Evolutionary conservation across 2,888 invertebrate species (phyloP).

Genomic region (Xanthorhoe designata): DNA sequence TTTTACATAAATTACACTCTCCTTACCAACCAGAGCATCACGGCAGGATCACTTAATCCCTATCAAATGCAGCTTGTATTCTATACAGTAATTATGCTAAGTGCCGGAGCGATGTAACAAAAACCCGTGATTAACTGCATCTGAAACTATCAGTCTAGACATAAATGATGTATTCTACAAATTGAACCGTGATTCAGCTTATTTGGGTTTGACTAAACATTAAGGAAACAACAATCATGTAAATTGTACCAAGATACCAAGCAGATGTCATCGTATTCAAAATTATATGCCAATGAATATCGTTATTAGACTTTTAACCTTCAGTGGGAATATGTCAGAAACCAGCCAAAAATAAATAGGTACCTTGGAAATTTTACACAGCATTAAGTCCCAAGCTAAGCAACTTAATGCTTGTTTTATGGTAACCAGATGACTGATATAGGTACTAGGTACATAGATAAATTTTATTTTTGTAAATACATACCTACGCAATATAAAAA

Average conservation of each 20-base stretch:
- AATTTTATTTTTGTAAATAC: too few species aligned
- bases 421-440: too few species aligned
- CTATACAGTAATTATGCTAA: constrained; percentile 70
- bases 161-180: constrained; percentile 50
- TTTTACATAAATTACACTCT: background rate
- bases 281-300: too few species aligned
- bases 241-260: background rate
- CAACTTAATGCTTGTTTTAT: too few species aligned
- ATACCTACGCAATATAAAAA: too few species aligned
- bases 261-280: too few species aligned
- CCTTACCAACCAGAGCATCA: background rate
- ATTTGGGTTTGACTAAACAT: constrained; percentile 15
- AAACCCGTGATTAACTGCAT: constrained; percentile 76
- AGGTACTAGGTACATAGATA: too few species aligned
- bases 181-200: constrained; percentile 51
- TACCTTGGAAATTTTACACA: too few species aligned
- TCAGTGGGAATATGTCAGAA: too few species aligned
- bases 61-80: constrained; percentile 29
- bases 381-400: too few species aligned
- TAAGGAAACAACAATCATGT: background rate
- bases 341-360: too few species aligned
- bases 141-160: constrained; percentile 75
- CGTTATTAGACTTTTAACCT: too few species aligned
- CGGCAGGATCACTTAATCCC: constrained; percentile 24
- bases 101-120: constrained; percentile 65